Evolutionary conservation across 1,140 invertebrate species (phyloP), one percentile per base, ranked within the genome.

Genomic region (Calycopis cecrops): DNA sequence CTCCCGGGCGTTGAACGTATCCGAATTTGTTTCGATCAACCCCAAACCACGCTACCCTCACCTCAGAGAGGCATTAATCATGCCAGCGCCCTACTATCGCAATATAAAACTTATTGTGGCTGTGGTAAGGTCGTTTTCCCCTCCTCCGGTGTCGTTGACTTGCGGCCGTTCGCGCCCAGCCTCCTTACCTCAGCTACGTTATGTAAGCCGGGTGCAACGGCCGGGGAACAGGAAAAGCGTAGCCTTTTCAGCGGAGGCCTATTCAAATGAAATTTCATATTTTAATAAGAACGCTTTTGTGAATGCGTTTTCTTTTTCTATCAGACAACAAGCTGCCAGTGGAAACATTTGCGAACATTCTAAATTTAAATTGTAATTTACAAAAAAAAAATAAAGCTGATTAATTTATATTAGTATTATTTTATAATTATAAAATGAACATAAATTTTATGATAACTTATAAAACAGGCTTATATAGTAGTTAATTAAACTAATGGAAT

Each of bases 141-240:
- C 42, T 59, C 59, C 61, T 16, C 33, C 9, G 21, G 59, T 35
- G 56, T 52, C 49, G 38, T 56, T 52, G 52, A 63, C 60, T 71
- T 78, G 62, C 55, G 65, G 48, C 67, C 56, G 44, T 62, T 55
- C 57, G 69, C 73, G 66, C 72, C 65, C 68, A 74, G 74, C 70
- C 76, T 73, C 62, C 62, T 69, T 74, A 79, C 83, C 70, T 76
- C 79, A 79, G 79, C 71, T 69, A 69, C 82, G 63, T 84, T 86
- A 86, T 71, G 67, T 86, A 84, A 86, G 76, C 63, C 69, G 78
- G 67, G 80, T 83, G 79, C 83, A 83, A 83, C 83, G 79, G 76
- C 80, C 79, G 77, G 67, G 71, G 28, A 67, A 68, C 65, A 68
- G 64, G 73, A 72, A 67, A 73, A 65, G 50, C 60, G 49, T 52